Evolutionary conservation across 2,113 vertebrate species (phyloP).

Genomic region (Perca schrenkii): DNA sequence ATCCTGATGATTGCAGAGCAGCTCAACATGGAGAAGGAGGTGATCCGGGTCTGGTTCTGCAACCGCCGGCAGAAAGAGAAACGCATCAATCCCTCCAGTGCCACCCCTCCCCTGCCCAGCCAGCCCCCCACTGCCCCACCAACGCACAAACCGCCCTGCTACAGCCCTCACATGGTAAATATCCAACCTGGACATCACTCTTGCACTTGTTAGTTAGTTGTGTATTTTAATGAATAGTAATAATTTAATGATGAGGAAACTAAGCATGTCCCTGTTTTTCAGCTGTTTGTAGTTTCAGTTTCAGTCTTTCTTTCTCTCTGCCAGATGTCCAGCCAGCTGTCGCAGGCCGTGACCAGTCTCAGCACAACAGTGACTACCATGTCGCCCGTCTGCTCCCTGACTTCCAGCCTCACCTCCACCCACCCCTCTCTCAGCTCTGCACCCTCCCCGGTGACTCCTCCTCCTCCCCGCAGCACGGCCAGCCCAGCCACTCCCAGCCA

Average conservation of each 20-base stretch:
- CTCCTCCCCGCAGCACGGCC: conserved; percentile 89
- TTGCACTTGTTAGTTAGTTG: background rate
- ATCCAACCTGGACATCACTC: background rate
- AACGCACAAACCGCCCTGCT: conserved; percentile 88
- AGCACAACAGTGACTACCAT: conserved; percentile 94
- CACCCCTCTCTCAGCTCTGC: conserved; percentile 87
- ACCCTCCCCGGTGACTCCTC: conserved; percentile 88
- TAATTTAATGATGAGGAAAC: background rate
- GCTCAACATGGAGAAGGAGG: conserved; percentile 95
- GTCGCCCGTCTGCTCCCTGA: conserved; percentile 88
- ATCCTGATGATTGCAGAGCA: conserved; percentile 92
- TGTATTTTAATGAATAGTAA: background rate
- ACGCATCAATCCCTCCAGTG: conserved; percentile 91
- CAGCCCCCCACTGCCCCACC: conserved; percentile 79
- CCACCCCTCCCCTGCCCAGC: conserved; percentile 89
- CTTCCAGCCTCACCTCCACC: conserved; percentile 88
- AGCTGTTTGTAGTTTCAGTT: background rate
- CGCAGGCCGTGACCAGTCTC: conserved; percentile 91
- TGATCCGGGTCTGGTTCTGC: conserved; percentile 96
- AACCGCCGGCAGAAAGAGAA: conserved; percentile 95
- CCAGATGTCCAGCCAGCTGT: conserved; percentile 86
- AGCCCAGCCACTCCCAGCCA: conserved; percentile 92
- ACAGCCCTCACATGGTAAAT: conserved; percentile 87
- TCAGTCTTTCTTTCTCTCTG: conserved; percentile 44
- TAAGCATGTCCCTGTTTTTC: background rate